phyloP scores from a whole-genome alignment of 2,888 invertebrate genomes.

The Hermodice carunculata region DNA sequence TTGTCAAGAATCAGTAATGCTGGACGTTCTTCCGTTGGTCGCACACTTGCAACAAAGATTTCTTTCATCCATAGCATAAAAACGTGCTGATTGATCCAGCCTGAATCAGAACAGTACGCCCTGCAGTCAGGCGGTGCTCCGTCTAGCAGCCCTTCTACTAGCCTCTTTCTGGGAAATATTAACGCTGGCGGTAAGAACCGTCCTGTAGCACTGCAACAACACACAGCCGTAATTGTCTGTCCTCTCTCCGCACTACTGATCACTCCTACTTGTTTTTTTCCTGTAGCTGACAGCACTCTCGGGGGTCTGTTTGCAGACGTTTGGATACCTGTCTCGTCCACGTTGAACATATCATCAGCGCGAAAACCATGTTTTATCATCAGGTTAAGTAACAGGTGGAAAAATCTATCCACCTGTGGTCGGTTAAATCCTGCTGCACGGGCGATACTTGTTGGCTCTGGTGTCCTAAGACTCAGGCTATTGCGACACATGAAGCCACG shows the following conservation, averaged over 20 bases:
- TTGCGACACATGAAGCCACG: background rate
- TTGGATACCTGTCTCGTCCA: background rate
- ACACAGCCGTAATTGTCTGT: background rate
- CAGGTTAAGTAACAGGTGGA: background rate
- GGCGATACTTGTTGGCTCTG: background rate
- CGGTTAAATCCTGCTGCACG: background rate
- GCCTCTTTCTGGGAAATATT: conserved; percentile 2
- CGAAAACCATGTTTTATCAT: background rate
- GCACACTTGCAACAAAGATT: background rate
- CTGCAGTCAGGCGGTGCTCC: background rate
- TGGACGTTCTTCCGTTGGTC: background rate
- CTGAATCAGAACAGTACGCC: background rate
- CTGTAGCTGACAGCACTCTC: background rate
- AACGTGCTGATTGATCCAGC: background rate
- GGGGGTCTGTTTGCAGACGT: background rate
- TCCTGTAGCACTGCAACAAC: background rate
- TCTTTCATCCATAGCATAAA: background rate
- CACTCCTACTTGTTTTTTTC: conserved; percentile 6
- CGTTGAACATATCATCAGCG: background rate
- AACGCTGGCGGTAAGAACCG: background rate
- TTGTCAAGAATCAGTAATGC: background rate
- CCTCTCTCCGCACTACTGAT: conserved; percentile 5
- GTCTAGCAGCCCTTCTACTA: background rate
- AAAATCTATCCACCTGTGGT: background rate
- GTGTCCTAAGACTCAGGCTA: background rate